Evolutionary conservation across 2,888 invertebrate species (phyloP).

Genomic region (Melanotus villosus): DNA sequence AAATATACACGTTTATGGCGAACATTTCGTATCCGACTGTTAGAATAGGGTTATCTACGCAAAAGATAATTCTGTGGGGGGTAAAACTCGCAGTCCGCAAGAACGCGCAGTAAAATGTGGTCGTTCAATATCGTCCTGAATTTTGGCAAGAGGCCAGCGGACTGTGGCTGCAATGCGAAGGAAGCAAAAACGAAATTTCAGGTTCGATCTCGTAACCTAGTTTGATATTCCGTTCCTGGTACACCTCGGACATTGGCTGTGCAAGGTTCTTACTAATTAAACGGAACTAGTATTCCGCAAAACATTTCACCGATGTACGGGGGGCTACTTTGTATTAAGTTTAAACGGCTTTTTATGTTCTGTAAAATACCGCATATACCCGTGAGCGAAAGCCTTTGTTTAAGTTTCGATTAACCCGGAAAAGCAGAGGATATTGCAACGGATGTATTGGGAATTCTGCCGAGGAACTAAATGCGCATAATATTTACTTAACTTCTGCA

Average conservation of each 20-base stretch:
- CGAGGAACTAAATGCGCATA: not conserved
- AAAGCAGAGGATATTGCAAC: not conserved
- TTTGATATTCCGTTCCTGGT: conserved; percentile 25
- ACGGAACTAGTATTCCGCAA: not conserved
- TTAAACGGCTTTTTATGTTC: not conserved
- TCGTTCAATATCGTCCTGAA: conserved; percentile 45
- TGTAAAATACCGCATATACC: not conserved
- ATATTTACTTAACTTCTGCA: not conserved
- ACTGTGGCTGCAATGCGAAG: conserved; percentile 45
- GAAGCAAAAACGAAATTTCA: conserved; percentile 42
- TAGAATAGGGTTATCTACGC: conserved; percentile 21
- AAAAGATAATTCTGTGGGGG: conserved; percentile 37
- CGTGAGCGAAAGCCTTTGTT: not conserved
- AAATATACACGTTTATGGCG: conserved; percentile 21
- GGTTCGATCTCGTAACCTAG: conserved; percentile 42
- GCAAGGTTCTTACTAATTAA: conserved; percentile 27
- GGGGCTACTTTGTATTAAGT: not conserved
- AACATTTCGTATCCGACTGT: not conserved
- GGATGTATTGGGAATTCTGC: not conserved
- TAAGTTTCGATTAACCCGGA: conserved; percentile 19
- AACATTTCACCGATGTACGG: not conserved
- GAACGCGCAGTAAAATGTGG: conserved; percentile 45
- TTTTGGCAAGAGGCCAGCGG: conserved; percentile 46
- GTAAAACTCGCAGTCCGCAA: conserved; percentile 33
- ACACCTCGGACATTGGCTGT: conserved; percentile 16